Evolutionary conservation across 2,888 invertebrate species (phyloP).

Genomic region (Peribatodes rhomboidaria): DNA sequence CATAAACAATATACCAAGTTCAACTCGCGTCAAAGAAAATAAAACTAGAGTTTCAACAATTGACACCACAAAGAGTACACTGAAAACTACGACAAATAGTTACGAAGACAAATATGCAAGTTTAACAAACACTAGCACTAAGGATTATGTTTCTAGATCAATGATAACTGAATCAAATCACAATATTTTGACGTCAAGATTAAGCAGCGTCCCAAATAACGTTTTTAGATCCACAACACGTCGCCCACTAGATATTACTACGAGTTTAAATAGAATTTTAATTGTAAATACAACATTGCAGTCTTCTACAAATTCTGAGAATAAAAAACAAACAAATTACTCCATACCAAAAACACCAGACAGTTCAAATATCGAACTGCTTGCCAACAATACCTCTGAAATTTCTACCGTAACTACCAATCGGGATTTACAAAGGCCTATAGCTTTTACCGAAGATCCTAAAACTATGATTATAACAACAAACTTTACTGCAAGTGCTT

Average conservation of each 20-base stretch:
- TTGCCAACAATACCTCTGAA: neutral
- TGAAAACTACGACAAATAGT: neutral
- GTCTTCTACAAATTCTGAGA: neutral
- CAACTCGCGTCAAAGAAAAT: neutral
- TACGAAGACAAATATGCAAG: neutral
- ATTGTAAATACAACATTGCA: neutral
- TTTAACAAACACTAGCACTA: neutral
- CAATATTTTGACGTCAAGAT: neutral
- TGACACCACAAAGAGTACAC: neutral
- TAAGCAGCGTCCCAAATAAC: neutral
- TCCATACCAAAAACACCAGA: neutral
- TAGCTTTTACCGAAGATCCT: neutral
- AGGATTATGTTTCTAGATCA: neutral
- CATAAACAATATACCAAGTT: neutral
- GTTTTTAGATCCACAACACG: too few species aligned
- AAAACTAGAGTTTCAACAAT: neutral
- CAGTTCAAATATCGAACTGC: neutral
- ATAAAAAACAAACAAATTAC: neutral
- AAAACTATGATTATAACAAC: neutral
- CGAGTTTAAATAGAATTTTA: neutral
- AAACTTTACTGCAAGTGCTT: neutral
- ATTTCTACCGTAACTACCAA: neutral
- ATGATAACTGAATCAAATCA: neutral
- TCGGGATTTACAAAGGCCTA: neutral
- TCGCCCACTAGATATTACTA: neutral